A percentile compares a stretch with the other conserved stretches of the same genome.
Evolutionary conservation across 2,888 invertebrate species (phyloP).

Genomic region (Ormyrus rosae): DNA sequence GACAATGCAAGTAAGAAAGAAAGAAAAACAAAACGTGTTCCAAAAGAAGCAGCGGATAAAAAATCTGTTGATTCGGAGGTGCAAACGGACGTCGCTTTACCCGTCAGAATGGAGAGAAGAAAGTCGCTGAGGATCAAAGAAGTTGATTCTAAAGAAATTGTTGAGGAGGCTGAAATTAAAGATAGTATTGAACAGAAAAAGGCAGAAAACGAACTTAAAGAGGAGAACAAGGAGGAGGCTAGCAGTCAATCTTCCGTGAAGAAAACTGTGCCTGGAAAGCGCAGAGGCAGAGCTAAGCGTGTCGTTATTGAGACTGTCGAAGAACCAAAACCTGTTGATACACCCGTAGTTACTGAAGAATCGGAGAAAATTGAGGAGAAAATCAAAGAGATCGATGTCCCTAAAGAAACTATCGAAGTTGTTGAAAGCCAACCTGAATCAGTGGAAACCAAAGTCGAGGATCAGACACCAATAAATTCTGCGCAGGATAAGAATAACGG

Average conservation of each 20-base stretch:
- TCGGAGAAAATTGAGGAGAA: neutral
- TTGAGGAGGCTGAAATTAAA: conserved; percentile 27
- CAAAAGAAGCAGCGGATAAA: conserved; percentile 17
- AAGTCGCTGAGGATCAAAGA: conserved; percentile 65
- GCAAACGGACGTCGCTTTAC: neutral
- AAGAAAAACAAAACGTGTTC: conserved; percentile 13
- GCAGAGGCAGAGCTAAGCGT: conserved; percentile 61
- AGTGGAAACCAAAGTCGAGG: conserved; percentile 12
- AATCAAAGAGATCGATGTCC: neutral
- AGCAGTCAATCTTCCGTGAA: conserved; percentile 1
- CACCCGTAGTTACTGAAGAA: neutral
- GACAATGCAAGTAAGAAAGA: conserved; percentile 16
- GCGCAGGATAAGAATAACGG: conserved; percentile 34
- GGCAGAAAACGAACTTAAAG: neutral
- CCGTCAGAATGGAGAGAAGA: conserved; percentile 57
- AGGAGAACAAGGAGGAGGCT: conserved; percentile 9
- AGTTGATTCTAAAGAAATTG: conserved; percentile 26
- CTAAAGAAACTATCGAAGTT: conserved; percentile 14
- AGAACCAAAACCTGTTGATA: neutral
- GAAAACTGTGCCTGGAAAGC: conserved; percentile 57
- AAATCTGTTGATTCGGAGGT: conserved; percentile 10
- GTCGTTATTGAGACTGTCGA: neutral
- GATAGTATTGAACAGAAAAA: conserved; percentile 11
- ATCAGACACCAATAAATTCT: neutral
- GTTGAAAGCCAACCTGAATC: conserved; percentile 33